Percentiles rank a stretch among this genome's conserved stretches.
These are phyloP conservation scores for Ryuthela nishihirai DNA, from an alignment of 2,888 invertebrate genomes.

Conservation along the genomic window DNA sequence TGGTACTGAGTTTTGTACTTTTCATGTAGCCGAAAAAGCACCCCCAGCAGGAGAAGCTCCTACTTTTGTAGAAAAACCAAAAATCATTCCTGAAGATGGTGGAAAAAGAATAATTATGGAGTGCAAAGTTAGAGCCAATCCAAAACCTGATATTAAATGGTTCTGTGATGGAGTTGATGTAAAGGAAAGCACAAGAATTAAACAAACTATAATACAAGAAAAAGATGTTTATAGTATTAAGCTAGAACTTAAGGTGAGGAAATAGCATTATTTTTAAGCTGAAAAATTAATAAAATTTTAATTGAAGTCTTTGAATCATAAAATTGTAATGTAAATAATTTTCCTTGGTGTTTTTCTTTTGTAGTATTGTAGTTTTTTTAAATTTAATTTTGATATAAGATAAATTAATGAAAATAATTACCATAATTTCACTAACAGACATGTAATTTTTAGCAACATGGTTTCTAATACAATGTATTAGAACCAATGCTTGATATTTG, in stretches of 20 bases:
- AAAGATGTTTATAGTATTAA: slow-evolving; percentile 84
- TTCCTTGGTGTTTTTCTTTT: background rate
- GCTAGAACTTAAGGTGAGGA: slow-evolving; percentile 68
- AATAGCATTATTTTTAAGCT: background rate
- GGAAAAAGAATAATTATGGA: slow-evolving; percentile 96
- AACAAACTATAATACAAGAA: slow-evolving; percentile 74
- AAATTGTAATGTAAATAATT: background rate
- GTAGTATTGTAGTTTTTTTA: background rate
- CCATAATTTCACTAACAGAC: too few relatives aligned
- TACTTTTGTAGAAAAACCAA: slow-evolving; percentile 95
- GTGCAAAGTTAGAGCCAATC: slow-evolving; percentile 84
- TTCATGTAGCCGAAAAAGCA: slow-evolving; percentile 21
- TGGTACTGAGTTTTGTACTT: too few relatives aligned
- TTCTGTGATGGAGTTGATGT: slow-evolving; percentile 35
- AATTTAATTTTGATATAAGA: background rate
- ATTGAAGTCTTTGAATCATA: background rate
- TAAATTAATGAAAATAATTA: background rate
- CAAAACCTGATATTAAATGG: slow-evolving; percentile 65
- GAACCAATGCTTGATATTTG: too few relatives aligned
- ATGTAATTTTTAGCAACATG: too few relatives aligned
- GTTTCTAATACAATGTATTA: too few relatives aligned
- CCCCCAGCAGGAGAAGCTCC: slow-evolving; percentile 60
- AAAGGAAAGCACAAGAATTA: slow-evolving; percentile 50
- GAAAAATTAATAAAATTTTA: background rate
- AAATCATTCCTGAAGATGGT: slow-evolving; percentile 96